Percentiles rank a stretch among this genome's conserved stretches.
These are phyloP conservation scores for Elymnias hypermnestra DNA, from an alignment of 1,140 invertebrate genomes.

Conservation along the genomic window DNA sequence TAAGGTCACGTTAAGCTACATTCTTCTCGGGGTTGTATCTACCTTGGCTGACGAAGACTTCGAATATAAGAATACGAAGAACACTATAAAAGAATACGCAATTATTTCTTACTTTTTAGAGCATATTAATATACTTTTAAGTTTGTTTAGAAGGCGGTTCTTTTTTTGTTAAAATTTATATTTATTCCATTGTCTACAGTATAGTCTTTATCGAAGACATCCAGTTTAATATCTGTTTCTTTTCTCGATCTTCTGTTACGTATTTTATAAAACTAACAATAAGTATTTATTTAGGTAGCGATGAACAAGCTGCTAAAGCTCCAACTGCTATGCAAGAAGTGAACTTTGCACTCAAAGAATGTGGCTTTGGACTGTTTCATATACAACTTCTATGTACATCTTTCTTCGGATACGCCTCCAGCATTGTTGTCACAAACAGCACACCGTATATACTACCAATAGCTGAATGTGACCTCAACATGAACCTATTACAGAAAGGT, in stretches of 20 bases:
- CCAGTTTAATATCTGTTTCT: not conserved
- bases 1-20: too few relatives aligned
- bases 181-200: too few relatives aligned
- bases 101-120: too few relatives aligned
- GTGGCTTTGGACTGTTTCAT: slow-evolving; percentile 79
- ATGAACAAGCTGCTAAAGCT: slow-evolving; percentile 12
- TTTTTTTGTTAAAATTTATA: too few relatives aligned
- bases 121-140: too few relatives aligned
- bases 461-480: slow-evolving; percentile 81
- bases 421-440: slow-evolving; percentile 77
- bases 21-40: too few relatives aligned
- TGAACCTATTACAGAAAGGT: slow-evolving; percentile 80
- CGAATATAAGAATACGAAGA: too few relatives aligned
- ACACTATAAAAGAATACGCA: too few relatives aligned
- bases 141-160: too few relatives aligned
- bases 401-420: slow-evolving; percentile 76
- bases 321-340: slow-evolving; percentile 43
- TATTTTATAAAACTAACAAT: not conserved
- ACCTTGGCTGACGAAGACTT: too few relatives aligned
- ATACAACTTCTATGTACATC: slow-evolving; percentile 75
- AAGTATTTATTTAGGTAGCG: not conserved
- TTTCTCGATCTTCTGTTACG: not conserved
- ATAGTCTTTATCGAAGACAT: too few relatives aligned
- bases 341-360: slow-evolving; percentile 38
- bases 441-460: slow-evolving; percentile 81